Conservation (phyloP, 2,888 invertebrate species). For the Mystacides longicornis region DNA sequence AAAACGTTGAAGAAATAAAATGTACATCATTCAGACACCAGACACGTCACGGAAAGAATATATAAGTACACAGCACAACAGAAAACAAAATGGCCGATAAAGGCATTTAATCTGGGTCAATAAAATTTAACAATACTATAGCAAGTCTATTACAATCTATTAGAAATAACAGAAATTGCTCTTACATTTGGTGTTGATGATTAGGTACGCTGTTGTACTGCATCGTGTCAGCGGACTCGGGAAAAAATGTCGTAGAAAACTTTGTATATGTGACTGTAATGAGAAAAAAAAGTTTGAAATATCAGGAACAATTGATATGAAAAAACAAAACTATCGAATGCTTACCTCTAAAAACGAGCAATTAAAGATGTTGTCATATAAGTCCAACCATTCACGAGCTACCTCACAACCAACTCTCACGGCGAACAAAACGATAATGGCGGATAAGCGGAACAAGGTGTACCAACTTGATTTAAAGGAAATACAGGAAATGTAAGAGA, state of each 20-base stretch:
- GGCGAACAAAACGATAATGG: slow-evolving; percentile 27
- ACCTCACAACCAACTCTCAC: slow-evolving; percentile 20
- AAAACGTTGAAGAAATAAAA: no score
- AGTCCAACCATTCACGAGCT: slow-evolving; percentile 21
- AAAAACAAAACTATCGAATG: neutral
- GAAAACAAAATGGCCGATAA: slow-evolving; percentile 49
- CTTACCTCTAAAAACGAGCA: slow-evolving; percentile 44
- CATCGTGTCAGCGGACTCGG: slow-evolving; percentile 34
- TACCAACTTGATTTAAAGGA: no score
- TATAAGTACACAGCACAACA: slow-evolving; percentile 12
- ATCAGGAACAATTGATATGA: neutral
- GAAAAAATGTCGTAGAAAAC: slow-evolving; percentile 1
- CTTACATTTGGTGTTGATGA: slow-evolving; percentile 49
- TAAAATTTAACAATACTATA: neutral
- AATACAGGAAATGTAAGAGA: no score
- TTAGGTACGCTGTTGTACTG: slow-evolving; percentile 47
- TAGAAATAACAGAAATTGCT: slow-evolving; percentile 9
- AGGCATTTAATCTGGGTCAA: slow-evolving; percentile 15
- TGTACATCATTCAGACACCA: no score
- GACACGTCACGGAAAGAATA: slow-evolving; percentile 17
- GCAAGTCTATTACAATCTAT: neutral
- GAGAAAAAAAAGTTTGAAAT: neutral
- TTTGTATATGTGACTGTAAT: slow-evolving; percentile 9
- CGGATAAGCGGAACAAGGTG: slow-evolving; percentile 19
- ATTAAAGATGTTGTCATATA: slow-evolving; percentile 34